Percentiles rank a stretch among this genome's conserved stretches.
phyloP scores from a whole-genome alignment of 1,140 invertebrate genomes.

The Saxidomus purpurata region DNA sequence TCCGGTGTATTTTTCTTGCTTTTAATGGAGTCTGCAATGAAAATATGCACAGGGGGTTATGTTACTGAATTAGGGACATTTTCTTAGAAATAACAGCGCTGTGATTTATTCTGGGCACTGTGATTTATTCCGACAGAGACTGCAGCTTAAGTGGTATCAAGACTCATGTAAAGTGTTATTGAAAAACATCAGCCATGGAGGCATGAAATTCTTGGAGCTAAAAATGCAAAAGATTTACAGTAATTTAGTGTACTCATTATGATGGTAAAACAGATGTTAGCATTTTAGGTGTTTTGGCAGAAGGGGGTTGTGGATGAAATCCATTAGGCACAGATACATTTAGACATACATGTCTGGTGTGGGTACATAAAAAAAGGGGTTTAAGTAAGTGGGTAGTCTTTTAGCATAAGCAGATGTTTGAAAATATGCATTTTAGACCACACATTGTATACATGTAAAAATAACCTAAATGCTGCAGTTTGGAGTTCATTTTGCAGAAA shows the following conservation, averaged over 20 bases:
- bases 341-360: neutral
- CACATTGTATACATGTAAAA: too few species aligned
- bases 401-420: too few species aligned
- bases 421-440: too few species aligned
- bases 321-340: neutral
- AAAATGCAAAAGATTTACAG: neutral
- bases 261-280: conserved; percentile 5
- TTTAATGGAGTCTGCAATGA: neutral
- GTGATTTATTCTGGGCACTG: too few species aligned
- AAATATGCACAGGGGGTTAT: conserved; percentile 6
- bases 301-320: neutral
- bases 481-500: too few species aligned
- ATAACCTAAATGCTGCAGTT: too few species aligned
- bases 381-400: too few species aligned
- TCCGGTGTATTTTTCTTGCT: neutral
- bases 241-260: neutral
- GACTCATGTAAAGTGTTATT: neutral
- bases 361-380: neutral
- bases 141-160: neutral
- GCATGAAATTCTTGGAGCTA: too few species aligned
- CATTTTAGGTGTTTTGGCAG: neutral
- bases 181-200: too few species aligned
- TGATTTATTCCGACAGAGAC: neutral
- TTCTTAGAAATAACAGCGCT: neutral
- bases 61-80: neutral